Evolutionary conservation across 2,113 vertebrate genomes (phyloP).

Genomic region (western clawed frog (Xenopus tropicalis)): DNA sequence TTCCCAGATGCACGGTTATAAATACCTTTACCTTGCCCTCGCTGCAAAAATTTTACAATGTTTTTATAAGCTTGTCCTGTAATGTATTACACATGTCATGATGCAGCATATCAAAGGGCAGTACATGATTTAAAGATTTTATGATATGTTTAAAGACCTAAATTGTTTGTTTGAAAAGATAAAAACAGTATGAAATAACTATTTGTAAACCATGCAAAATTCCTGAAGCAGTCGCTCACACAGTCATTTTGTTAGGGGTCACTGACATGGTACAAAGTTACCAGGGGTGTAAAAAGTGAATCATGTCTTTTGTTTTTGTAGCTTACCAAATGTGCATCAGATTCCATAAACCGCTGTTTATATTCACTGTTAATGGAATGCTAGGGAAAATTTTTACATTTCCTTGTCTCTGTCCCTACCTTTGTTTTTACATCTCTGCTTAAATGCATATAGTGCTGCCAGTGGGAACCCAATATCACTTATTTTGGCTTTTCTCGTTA

Average conservation of each 20-base stretch:
- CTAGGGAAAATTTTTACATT: too few relatives aligned
- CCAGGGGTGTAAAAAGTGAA: background rate
- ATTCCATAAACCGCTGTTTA: too few relatives aligned
- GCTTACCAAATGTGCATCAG: background rate
- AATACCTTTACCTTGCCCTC: too few relatives aligned
- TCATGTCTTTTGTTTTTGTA: background rate
- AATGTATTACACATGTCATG: conserved; percentile 5
- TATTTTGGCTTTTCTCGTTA: too few relatives aligned
- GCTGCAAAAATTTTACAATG: background rate
- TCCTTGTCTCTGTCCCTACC: too few relatives aligned
- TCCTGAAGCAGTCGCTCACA: conserved; percentile 1
- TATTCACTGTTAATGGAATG: too few relatives aligned
- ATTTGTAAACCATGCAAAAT: background rate
- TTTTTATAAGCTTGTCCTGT: conserved; percentile 4
- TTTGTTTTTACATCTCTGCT: too few relatives aligned
- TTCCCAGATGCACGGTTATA: background rate
- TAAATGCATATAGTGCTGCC: too few relatives aligned
- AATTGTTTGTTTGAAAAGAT: background rate
- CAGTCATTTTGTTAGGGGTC: background rate
- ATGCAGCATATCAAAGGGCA: conserved; percentile 8
- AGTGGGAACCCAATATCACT: too few relatives aligned
- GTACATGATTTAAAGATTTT: background rate
- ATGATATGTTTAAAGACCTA: conserved; percentile 4
- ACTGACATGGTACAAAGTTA: background rate
- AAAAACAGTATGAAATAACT: background rate